Conservation (phyloP, 2,797 vertebrate species). For the Molothrus aeneus region DNA sequence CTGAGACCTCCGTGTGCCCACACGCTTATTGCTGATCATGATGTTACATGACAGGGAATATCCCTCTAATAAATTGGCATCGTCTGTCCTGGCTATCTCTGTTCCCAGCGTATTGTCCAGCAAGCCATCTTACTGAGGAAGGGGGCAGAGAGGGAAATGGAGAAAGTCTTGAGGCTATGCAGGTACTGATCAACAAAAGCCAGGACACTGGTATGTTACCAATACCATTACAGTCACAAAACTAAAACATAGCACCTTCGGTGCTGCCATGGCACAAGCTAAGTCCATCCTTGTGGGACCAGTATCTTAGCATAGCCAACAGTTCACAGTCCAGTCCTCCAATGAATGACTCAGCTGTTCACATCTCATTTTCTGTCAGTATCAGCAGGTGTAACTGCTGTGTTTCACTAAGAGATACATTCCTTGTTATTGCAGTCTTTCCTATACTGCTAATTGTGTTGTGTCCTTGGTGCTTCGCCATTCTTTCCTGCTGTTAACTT, state of each 20-base stretch:
- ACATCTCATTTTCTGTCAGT: neutral
- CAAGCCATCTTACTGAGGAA: neutral
- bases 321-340: neutral
- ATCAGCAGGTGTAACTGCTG: neutral
- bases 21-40: rapidly evolving
- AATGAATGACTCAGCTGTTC: neutral
- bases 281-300: neutral
- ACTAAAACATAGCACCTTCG: neutral
- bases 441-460: neutral
- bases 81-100: neutral
- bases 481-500: neutral
- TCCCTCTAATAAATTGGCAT: rapidly evolving
- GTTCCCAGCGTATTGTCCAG: neutral
- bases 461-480: neutral
- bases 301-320: rapidly evolving
- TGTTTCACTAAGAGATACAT: neutral
- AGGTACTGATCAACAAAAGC: neutral
- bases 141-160: neutral
- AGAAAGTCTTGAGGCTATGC: neutral
- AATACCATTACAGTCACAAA: neutral
- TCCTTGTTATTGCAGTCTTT: neutral
- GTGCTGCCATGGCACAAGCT: neutral
- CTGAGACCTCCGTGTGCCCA: neutral
- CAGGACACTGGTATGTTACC: neutral
- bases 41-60: neutral